Percentiles rank a stretch among this genome's conserved stretches.
Evolutionary conservation across 2,113 vertebrate genomes (phyloP).

Genomic region (Ascaphus truei): DNA sequence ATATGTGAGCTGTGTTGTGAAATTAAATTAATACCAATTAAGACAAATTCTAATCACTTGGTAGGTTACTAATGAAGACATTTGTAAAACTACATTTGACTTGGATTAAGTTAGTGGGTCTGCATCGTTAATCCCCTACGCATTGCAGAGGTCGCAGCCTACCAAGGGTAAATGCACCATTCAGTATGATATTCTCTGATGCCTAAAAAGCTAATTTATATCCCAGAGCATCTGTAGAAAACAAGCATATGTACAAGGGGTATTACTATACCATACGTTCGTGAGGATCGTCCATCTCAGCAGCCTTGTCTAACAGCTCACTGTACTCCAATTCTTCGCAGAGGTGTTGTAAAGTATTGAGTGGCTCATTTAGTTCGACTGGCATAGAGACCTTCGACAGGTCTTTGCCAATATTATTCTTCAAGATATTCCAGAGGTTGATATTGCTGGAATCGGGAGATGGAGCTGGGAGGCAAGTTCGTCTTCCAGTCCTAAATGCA

Average conservation of each 20-base stretch:
- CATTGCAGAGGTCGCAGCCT: no score
- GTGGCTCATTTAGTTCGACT: conserved; percentile 94
- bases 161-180: no score
- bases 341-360: conserved; percentile 96
- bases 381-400: conserved; percentile 98
- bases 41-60: no score
- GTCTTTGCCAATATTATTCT: conserved; percentile 98
- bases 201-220: no score
- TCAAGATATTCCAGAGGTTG: conserved; percentile 98
- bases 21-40: no score
- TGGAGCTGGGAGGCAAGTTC: conserved; percentile 85
- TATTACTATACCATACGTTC: conserved; percentile 86
- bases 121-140: no score
- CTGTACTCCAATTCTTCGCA: conserved; percentile 97
- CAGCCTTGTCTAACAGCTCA: conserved; percentile 93
- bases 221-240: no score
- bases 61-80: no score
- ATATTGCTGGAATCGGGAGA: conserved; percentile 95
- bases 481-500: conserved; percentile 88
- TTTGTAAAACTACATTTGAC: no score
- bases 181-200: no score
- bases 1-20: no score
- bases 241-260: not conserved
- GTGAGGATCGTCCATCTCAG: conserved; percentile 85
- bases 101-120: no score